phyloP scores from a whole-genome alignment of 2,888 invertebrate genomes.

The Phengaris alcon region DNA sequence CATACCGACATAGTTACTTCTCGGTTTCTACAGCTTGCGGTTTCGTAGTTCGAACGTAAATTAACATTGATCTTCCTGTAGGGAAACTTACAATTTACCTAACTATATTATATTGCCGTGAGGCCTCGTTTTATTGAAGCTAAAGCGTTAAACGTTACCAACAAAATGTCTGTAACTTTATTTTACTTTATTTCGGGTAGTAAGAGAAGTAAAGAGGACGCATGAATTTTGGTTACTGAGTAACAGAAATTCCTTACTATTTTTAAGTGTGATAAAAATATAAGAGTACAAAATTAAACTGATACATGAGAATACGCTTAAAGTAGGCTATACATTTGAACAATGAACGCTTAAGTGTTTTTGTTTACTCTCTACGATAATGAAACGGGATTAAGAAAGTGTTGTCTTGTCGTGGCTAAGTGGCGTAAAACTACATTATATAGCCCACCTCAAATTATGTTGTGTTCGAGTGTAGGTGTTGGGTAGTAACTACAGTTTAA shows the following conservation, averaged over 20 bases:
- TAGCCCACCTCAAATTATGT: not conserved
- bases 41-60: not conserved
- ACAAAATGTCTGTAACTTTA: not conserved
- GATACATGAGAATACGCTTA: too few relatives aligned
- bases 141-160: not conserved
- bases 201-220: not conserved
- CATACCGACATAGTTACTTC: not conserved
- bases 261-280: not conserved
- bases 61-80: too few relatives aligned
- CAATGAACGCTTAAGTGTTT: too few relatives aligned
- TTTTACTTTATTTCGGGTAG: not conserved
- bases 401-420: not conserved
- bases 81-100: not conserved
- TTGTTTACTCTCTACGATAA: constrained; percentile 25
- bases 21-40: not conserved
- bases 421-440: constrained; percentile 7
- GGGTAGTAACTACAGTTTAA: too few relatives aligned
- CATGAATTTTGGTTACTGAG: constrained; percentile 1
- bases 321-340: too few relatives aligned
- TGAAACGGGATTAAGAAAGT: constrained; percentile 21
- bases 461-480: not conserved
- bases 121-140: not conserved
- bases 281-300: too few relatives aligned
- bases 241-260: not conserved
- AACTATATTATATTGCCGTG: not conserved